phyloP scores from a whole-genome alignment of 2,797 vertebrate species.

The Clarias pachynema region DNA sequence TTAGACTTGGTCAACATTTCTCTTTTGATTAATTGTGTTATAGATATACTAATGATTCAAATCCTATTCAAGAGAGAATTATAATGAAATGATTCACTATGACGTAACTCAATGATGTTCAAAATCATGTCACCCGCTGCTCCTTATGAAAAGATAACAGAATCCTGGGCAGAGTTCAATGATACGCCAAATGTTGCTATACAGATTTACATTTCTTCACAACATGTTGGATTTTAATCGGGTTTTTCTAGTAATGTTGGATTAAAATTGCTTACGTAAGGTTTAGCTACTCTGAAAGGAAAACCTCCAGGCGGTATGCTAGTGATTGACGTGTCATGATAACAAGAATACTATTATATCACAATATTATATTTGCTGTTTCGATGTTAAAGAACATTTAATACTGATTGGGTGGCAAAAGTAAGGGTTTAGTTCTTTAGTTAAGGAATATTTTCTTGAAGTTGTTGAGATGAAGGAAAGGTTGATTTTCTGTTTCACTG shows the following conservation, averaged over 20 bases:
- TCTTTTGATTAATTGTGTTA: background rate
- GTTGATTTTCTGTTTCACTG: background rate
- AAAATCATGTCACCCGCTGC: too few relatives aligned
- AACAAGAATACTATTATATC: background rate
- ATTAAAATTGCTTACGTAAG: background rate
- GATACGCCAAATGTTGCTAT: background rate
- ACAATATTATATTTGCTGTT: background rate
- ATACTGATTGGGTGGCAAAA: background rate
- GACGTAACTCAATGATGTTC: background rate
- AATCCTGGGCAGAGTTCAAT: background rate
- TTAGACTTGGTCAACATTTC: background rate
- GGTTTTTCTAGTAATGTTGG: background rate
- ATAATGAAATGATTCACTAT: background rate
- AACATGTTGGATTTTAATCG: background rate
- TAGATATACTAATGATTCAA: background rate
- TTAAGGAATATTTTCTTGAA: background rate
- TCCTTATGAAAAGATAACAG: background rate
- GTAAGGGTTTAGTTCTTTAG: background rate
- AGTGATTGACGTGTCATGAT: background rate
- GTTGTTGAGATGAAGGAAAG: background rate
- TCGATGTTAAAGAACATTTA: background rate
- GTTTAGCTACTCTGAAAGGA: background rate
- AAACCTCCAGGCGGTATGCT: background rate
- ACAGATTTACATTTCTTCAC: background rate
- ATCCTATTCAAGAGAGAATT: background rate